These are phyloP conservation scores for Heliconius charithonia DNA, from an alignment of 2,888 invertebrate species.

Conservation along the genomic window DNA sequence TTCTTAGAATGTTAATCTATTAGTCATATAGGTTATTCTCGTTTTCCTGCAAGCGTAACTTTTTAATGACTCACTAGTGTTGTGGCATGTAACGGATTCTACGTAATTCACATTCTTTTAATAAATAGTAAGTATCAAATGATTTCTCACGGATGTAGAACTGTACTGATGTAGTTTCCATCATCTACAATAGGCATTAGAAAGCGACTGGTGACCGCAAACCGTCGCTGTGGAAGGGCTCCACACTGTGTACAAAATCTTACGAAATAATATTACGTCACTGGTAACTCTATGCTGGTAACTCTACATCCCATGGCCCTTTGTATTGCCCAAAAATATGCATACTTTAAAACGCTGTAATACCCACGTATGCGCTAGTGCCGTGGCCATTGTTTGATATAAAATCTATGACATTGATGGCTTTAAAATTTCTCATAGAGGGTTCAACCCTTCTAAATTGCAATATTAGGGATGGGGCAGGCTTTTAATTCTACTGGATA, in stretches of 20 bases:
- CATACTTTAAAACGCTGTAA: conserved; percentile 43
- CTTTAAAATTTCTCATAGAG: conserved; percentile 74
- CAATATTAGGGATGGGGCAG: conserved; percentile 75
- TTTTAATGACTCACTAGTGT: conserved; percentile 37
- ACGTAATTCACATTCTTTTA: conserved; percentile 49
- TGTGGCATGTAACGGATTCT: conserved; percentile 40
- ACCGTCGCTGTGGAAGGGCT: conserved; percentile 79
- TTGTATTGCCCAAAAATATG: conserved; percentile 46
- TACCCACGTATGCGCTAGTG: conserved; percentile 63
- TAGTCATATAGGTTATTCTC: conserved; percentile 40
- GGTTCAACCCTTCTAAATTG: conserved; percentile 78
- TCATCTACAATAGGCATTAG: conserved; percentile 79
- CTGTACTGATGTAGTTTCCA: conserved; percentile 65
- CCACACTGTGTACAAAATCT: conserved; percentile 55
- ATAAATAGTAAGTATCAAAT: conserved; percentile 57
- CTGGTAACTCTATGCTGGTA: conserved; percentile 57
- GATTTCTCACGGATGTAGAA: conserved; percentile 77
- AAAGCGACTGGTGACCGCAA: conserved; percentile 79
- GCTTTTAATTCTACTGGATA: conserved; percentile 78
- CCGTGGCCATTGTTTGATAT: conserved; percentile 66
- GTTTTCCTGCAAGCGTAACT: conserved; percentile 35
- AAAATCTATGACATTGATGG: conserved; percentile 68
- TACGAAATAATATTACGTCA: conserved; percentile 78
- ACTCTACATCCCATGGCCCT: conserved; percentile 52
- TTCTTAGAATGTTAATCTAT: conserved; percentile 26